These are phyloP conservation scores for Julus scanicus DNA, from an alignment of 2,888 invertebrate species.

Conservation along the genomic window DNA sequence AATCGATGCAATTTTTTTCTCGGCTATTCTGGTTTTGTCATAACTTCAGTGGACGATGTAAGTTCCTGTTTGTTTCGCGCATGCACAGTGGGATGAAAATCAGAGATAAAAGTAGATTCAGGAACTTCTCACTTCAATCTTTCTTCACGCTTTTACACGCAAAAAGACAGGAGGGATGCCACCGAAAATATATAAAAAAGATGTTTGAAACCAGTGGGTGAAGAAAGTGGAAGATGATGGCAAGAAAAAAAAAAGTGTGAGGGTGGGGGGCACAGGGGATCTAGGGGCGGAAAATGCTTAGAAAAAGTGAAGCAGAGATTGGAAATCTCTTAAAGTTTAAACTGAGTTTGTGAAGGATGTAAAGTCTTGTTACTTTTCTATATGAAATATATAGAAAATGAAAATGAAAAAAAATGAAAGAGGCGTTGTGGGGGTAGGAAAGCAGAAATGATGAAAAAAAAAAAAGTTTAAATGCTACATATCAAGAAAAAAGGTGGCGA, in stretches of 20 bases:
- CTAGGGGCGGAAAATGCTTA: not conserved
- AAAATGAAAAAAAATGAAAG: conserved; percentile 42
- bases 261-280: not conserved
- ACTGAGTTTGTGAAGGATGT: conserved; percentile 48
- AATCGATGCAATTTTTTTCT: conserved; percentile 52
- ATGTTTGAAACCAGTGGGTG: conserved; percentile 46
- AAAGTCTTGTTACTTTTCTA: conserved; percentile 44
- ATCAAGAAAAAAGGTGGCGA: conserved; percentile 50
- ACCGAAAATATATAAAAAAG: conserved; percentile 44
- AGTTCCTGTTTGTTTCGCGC: conserved; percentile 44
- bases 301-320: conserved; percentile 50
- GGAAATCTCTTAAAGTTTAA: conserved; percentile 44
- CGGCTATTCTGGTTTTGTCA: not conserved
- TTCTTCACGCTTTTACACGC: conserved; percentile 46
- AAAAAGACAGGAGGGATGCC: conserved; percentile 50
- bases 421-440: conserved; percentile 10
- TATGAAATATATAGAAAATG: conserved; percentile 38
- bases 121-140: conserved; percentile 54
- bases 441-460: conserved; percentile 37
- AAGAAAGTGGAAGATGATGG: conserved; percentile 23
- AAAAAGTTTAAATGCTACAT: conserved; percentile 32
- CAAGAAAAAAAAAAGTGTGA: conserved; percentile 36
- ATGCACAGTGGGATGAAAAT: conserved; percentile 49
- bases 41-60: conserved; percentile 44
- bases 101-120: conserved; percentile 52